phyloP scores from a whole-genome alignment of 1,140 invertebrate genomes.

The Brachionus rotundiformis region DNA sequence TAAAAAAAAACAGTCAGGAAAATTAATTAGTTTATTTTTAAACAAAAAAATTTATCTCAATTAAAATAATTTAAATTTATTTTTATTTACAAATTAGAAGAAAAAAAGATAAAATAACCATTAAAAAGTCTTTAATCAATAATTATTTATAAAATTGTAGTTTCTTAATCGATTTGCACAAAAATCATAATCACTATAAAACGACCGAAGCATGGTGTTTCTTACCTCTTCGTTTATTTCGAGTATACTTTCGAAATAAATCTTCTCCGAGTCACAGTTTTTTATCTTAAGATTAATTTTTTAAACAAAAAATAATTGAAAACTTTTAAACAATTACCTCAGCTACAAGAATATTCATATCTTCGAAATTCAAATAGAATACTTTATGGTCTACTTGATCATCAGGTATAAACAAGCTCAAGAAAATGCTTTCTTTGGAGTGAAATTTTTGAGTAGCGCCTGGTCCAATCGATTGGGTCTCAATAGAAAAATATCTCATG shows the following conservation, averaged over 20 bases:
- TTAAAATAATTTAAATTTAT: no score
- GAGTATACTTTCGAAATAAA: neutral
- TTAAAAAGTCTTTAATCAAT: neutral
- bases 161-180: neutral
- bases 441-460: slow-evolving; percentile 4
- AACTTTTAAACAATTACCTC: neutral
- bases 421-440: neutral
- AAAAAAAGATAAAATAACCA: no score
- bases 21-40: no score
- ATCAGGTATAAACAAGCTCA: neutral
- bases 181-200: slow-evolving; percentile 39
- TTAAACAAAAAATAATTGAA: neutral
- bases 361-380: slow-evolving; percentile 16
- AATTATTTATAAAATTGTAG: slow-evolving; percentile 29
- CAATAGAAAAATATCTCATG: neutral
- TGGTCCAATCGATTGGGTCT: neutral
- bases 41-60: no score
- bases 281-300: no score
- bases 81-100: no score
- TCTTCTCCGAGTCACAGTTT: neutral
- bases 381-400: neutral
- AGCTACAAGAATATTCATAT: neutral
- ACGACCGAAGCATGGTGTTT: neutral
- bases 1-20: no score
- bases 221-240: neutral